Evolutionary conservation across 2,113 vertebrate genomes (phyloP), one percentile per base, ranked within the genome.

Genomic region (Eira barbara): DNA sequence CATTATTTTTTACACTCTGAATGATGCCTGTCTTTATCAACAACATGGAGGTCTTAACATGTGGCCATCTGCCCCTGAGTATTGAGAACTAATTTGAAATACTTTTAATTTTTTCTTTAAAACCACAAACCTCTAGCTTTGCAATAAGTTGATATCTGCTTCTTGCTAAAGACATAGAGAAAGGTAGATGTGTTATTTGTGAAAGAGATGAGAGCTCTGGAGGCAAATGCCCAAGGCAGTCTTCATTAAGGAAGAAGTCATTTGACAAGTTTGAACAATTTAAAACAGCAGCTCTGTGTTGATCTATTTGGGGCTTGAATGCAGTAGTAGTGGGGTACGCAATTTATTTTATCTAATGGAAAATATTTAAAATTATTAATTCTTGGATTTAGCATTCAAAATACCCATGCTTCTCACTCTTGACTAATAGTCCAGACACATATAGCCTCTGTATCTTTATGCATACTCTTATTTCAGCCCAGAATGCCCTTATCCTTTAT

Each of bases 231-330:
- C 69, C n/a, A 57, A 95, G 67, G 47, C 21, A 89, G 6, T 83
- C 74, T 96, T 93, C 83, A 85, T 65, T 93, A 96, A 90, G 39
- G 57, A 94, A 67, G 65, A 52, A 97, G 87, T 74, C 34, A 92
- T 92, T 71, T 96, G n/a, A 91, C 39, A 89, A 67, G 34, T 92
- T 96, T 81, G 52, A 73, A 92, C 8, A 74, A 76, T 74, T 83
- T 82, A 67, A 95, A 86, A 86, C 6, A 82, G 34, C 23, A 86
- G 59, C 42, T 95, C 7, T 57, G 31, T 92, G 4, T 25, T 73
- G 83, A 57, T 96, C 42, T 89, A 39, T 90, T 88, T 96, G 7
- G 25, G 45, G 21, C 85, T 84, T 87, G 10, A 90, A 78, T 76
- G 20, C 36, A 34, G 52, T 42, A 83, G 6, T 78, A 23, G 20